These are phyloP conservation scores for Thereuonema tuberculata DNA, from an alignment of 1,140 invertebrate species.

Conservation along the genomic window DNA sequence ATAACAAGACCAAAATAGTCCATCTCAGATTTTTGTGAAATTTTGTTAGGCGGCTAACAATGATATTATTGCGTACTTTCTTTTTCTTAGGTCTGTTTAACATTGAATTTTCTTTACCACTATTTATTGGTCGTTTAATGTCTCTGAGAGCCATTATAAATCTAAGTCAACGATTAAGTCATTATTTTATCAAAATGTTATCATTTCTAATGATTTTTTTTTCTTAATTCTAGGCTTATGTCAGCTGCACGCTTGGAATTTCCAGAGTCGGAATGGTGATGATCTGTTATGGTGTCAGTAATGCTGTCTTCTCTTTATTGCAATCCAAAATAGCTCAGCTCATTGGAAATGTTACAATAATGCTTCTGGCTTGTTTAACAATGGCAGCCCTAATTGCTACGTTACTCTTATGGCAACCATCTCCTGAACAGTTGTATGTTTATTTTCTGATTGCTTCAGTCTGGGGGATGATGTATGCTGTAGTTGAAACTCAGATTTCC, in stretches of 20 bases:
- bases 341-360: not conserved
- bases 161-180: not conserved
- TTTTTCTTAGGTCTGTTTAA: too few relatives aligned
- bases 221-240: not conserved
- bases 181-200: too few relatives aligned
- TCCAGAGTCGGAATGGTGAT: constrained; percentile 2
- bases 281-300: not conserved
- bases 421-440: not conserved
- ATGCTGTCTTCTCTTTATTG: not conserved
- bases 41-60: too few relatives aligned
- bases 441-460: not conserved
- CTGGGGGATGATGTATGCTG: not conserved
- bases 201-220: too few relatives aligned
- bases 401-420: not conserved
- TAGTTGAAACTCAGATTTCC: not conserved
- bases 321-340: not conserved
- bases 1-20: too few relatives aligned
- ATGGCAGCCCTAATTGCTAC: not conserved
- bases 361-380: not conserved
- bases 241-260: not conserved
- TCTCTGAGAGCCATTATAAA: not conserved
- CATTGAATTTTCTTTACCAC: too few relatives aligned
- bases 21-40: too few relatives aligned
- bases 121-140: not conserved
- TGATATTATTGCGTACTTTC: too few relatives aligned